These are phyloP conservation scores for Neomonachus schauinslandi DNA, from an alignment of 2,113 vertebrate species.

Conservation along the genomic window DNA sequence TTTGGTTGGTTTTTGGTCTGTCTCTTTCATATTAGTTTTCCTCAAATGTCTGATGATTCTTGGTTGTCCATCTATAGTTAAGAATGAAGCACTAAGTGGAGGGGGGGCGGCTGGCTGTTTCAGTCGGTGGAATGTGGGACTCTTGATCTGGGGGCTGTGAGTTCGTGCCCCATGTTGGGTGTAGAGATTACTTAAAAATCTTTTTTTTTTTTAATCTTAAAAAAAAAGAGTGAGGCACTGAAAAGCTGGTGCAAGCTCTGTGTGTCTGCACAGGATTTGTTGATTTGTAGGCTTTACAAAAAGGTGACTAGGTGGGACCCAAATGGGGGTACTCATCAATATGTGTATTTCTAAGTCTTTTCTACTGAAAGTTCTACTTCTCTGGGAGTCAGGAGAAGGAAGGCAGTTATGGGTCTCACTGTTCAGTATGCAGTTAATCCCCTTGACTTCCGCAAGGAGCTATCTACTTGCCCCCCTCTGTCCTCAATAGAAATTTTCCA, in stretches of 20 bases:
- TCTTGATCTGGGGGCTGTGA: neutral
- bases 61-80: neutral
- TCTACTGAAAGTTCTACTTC: neutral
- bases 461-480: neutral
- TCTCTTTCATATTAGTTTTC: neutral
- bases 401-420: neutral
- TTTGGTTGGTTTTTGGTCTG: neutral
- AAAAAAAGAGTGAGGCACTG: neutral
- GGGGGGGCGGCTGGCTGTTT: neutral
- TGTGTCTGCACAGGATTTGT: neutral
- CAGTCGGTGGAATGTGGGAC: neutral
- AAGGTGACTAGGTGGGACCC: neutral
- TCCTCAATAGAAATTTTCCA: neutral
- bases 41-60: neutral
- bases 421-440: neutral
- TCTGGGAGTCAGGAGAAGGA: neutral
- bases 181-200: neutral
- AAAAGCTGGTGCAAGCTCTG: neutral
- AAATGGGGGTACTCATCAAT: neutral
- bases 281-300: neutral
- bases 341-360: neutral
- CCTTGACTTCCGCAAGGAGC: neutral
- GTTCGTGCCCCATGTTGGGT: neutral
- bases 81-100: neutral
- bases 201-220: no score